phyloP scores from a whole-genome alignment of 2,113 vertebrate species.

The Cheirogaleus medius region DNA sequence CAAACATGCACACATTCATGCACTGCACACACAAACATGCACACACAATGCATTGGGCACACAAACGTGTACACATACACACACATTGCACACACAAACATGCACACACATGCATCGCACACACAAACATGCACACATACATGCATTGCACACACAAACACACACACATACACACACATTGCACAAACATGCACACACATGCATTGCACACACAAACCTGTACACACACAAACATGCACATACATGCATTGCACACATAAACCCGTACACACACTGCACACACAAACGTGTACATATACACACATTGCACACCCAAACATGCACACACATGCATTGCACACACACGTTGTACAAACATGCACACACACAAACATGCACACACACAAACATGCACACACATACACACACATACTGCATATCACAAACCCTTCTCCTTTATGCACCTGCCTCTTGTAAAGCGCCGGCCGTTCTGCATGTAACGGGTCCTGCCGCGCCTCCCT shows the following conservation, averaged over 20 bases:
- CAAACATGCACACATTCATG: too few relatives aligned
- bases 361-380: background rate
- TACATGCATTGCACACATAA: too few relatives aligned
- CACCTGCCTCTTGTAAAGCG: too few relatives aligned
- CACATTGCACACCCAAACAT: background rate
- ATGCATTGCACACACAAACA: too few relatives aligned
- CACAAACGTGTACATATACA: background rate
- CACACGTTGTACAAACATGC: too few relatives aligned
- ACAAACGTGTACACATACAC: too few relatives aligned
- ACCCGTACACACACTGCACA: too few relatives aligned
- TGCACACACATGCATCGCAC: background rate
- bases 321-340: too few relatives aligned
- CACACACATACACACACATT: background rate
- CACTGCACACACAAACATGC: too few relatives aligned
- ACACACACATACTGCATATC: fast-evolving
- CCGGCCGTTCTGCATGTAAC: fast-evolving
- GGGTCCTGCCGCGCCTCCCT: background rate
- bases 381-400: too few relatives aligned
- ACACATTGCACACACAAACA: background rate
- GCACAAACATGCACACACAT: background rate
- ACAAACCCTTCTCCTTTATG: background rate
- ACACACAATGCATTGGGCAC: too few relatives aligned
- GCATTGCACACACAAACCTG: too few relatives aligned
- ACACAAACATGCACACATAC: background rate
- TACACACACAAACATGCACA: background rate